Evolutionary conservation across 2,888 invertebrate species (phyloP).

Genomic region (Himalopsyche anomala): DNA sequence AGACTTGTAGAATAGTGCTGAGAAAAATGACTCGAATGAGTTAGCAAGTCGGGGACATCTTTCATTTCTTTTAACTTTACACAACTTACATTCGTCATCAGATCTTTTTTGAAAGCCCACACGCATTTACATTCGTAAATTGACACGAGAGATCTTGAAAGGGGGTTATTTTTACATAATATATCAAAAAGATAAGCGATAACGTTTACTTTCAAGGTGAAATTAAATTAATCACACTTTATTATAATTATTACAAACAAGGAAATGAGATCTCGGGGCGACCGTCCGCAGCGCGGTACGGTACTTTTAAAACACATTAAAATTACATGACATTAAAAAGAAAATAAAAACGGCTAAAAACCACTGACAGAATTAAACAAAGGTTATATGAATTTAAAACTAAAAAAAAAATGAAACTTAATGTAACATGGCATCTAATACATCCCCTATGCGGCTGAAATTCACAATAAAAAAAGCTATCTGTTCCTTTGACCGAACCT

Average conservation of each 20-base stretch:
- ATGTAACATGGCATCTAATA: conserved; percentile 62
- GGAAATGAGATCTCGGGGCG: conserved; percentile 43
- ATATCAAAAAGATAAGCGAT: conserved; percentile 16
- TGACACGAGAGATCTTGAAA: conserved; percentile 21
- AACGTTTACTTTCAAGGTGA: conserved; percentile 30
- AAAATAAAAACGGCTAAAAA: conserved; percentile 13
- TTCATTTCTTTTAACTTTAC: not conserved
- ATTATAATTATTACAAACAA: conserved; percentile 26
- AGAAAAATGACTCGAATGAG: not conserved
- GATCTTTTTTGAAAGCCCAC: conserved; percentile 13
- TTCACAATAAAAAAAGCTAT: conserved; percentile 28
- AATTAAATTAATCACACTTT: conserved; percentile 7
- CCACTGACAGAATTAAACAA: conserved; percentile 48
- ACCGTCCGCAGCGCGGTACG: not conserved
- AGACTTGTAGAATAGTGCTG: not conserved
- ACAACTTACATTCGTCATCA: conserved; percentile 10
- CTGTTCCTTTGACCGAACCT: conserved; percentile 40
- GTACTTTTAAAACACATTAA: conserved; percentile 26
- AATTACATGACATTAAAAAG: conserved; percentile 26
- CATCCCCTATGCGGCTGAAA: conserved; percentile 17
- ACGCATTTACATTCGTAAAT: not conserved
- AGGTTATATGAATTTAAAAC: conserved; percentile 48
- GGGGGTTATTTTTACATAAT: conserved; percentile 5
- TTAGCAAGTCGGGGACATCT: not conserved
- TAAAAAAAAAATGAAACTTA: conserved; percentile 56